Percentiles rank a stretch among this genome's conserved stretches.
Conservation (phyloP, 2,888 invertebrate genomes). For the Rhogogaster chlorosoma region DNA sequence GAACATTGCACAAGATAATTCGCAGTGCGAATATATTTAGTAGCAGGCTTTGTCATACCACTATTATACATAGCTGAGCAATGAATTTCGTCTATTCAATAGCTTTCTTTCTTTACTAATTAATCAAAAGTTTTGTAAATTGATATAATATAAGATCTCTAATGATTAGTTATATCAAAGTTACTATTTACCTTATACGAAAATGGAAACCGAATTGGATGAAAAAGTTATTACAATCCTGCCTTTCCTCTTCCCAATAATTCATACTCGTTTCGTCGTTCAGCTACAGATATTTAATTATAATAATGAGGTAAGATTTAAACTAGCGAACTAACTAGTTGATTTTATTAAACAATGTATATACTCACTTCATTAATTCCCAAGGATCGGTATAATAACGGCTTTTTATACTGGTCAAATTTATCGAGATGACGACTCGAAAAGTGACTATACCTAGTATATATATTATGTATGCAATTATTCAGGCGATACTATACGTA, state of each 20-base stretch:
- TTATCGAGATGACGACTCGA: constrained; percentile 44
- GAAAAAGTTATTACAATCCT: not conserved
- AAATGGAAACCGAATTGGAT: not conserved
- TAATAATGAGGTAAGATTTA: not conserved
- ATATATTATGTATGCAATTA: not conserved
- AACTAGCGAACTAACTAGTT: constrained; percentile 14
- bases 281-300: not conserved
- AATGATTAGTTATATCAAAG: constrained; percentile 1
- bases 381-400: constrained; percentile 21
- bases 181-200: not conserved
- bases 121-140: constrained; percentile 5
- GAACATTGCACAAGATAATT: not conserved
- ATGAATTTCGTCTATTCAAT: constrained; percentile 6
- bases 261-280: not conserved
- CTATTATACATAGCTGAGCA: constrained; percentile 19
- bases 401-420: constrained; percentile 12
- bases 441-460: not conserved
- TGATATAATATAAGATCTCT: not conserved
- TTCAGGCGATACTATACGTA: not conserved
- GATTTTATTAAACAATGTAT: not conserved
- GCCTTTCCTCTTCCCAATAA: not conserved
- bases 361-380: constrained; percentile 33
- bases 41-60: constrained; percentile 7
- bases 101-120: constrained; percentile 17
- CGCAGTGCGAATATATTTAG: not conserved